phyloP scores from a whole-genome alignment of 2,888 invertebrate genomes.

The Drosophila diplacantha region DNA sequence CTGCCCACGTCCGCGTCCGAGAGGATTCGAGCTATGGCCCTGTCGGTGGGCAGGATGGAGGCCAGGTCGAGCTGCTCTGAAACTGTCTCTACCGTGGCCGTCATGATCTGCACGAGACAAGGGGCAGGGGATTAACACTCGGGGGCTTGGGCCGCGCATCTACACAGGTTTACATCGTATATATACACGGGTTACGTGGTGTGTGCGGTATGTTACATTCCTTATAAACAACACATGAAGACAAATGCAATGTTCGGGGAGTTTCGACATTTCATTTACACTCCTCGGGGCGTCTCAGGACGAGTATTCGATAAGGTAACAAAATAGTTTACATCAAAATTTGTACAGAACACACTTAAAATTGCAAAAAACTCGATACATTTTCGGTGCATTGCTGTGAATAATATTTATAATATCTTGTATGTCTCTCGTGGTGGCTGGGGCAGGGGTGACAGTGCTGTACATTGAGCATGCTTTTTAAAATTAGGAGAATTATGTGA shows the following conservation, averaged over 20 bases:
- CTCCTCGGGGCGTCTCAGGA: slow-evolving; percentile 51
- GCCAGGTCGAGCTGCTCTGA: slow-evolving; percentile 94
- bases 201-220: slow-evolving; percentile 54
- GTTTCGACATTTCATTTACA: slow-evolving; percentile 35
- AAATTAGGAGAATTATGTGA: slow-evolving; percentile 26
- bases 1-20: slow-evolving; percentile 92
- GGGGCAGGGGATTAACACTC: not conserved
- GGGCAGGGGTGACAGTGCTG: slow-evolving; percentile 55
- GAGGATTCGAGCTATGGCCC: slow-evolving; percentile 90
- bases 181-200: slow-evolving; percentile 50
- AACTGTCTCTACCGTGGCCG: slow-evolving; percentile 96
- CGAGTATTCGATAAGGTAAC: slow-evolving; percentile 20
- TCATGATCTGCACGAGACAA: slow-evolving; percentile 85
- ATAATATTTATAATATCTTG: slow-evolving; percentile 33
- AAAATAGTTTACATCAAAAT: slow-evolving; percentile 48
- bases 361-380: slow-evolving; percentile 50
- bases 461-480: slow-evolving; percentile 67
- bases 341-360: slow-evolving; percentile 44
- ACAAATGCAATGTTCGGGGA: slow-evolving; percentile 55
- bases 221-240: slow-evolving; percentile 55
- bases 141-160: not conserved
- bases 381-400: slow-evolving; percentile 51
- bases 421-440: slow-evolving; percentile 11
- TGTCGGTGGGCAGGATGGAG: slow-evolving; percentile 88
- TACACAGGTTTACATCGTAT: slow-evolving; percentile 48